Percentiles rank a stretch among this genome's conserved stretches.
These are phyloP conservation scores for Ia io DNA, from an alignment of 2,113 vertebrate genomes.

Conservation along the genomic window DNA sequence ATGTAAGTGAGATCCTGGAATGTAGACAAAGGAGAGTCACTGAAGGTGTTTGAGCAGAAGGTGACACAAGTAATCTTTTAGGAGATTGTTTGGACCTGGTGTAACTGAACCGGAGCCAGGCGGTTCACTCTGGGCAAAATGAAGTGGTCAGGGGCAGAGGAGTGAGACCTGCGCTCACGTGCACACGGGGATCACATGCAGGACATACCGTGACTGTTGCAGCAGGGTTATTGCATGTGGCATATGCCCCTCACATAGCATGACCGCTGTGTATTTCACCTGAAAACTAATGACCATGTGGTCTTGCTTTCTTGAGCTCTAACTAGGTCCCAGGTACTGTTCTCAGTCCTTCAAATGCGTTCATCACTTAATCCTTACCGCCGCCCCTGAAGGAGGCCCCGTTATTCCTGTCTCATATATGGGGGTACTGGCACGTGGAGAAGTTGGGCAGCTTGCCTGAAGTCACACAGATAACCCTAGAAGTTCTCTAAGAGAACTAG, in stretches of 20 bases:
- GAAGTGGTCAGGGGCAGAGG: background rate
- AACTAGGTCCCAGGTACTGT: background rate
- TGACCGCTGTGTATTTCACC: background rate
- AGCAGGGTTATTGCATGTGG: rapidly evolving
- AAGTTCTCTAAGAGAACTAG: background rate
- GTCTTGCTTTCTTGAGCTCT: background rate
- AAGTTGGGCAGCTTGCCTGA: background rate
- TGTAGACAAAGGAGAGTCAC: background rate
- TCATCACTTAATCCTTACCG: background rate
- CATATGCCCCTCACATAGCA: no score
- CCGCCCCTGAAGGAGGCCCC: rapidly evolving
- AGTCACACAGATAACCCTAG: background rate
- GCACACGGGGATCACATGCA: rapidly evolving
- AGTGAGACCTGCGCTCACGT: no score
- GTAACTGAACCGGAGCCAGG: background rate
- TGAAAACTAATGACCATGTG: background rate
- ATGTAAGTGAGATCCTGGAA: background rate
- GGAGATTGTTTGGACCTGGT: background rate
- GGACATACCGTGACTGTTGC: rapidly evolving
- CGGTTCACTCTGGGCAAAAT: background rate
- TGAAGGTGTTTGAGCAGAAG: background rate
- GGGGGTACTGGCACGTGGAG: background rate
- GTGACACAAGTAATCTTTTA: background rate
- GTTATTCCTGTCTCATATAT: background rate
- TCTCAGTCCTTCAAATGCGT: background rate